These are phyloP conservation scores for Chascanopsetta lugubris DNA, from an alignment of 2,113 vertebrate genomes.

Conservation along the genomic window DNA sequence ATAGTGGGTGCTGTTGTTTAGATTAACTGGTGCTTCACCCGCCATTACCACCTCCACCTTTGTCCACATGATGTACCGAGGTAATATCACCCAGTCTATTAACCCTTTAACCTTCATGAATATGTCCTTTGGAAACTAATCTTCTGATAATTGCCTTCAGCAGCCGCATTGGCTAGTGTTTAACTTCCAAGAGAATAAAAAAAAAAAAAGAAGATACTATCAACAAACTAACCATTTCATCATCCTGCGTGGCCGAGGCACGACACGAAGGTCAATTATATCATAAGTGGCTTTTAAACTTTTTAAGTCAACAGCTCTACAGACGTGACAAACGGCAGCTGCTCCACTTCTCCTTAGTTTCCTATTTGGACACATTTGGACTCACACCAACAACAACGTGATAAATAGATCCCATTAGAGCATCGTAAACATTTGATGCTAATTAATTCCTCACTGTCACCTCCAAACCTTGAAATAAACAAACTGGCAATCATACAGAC, in stretches of 20 bases:
- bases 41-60: not conserved
- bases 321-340: not conserved
- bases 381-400: slow-evolving; percentile 9
- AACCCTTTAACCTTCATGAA: slow-evolving; percentile 20
- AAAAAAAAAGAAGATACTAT: not conserved
- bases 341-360: not conserved
- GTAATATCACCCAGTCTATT: slow-evolving; percentile 19
- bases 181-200: not conserved
- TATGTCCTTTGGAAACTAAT: slow-evolving; percentile 1
- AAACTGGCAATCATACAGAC: slow-evolving; percentile 16
- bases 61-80: slow-evolving; percentile 4
- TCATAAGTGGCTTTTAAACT: not conserved
- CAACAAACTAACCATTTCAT: not conserved
- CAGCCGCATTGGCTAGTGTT: too few species aligned
- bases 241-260: not conserved
- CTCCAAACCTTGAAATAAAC: not conserved
- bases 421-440: slow-evolving; percentile 12
- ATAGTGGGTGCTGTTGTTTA: not conserved
- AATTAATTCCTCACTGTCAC: slow-evolving; percentile 11
- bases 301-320: not conserved
- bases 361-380: slow-evolving; percentile 6
- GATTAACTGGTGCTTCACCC: not conserved
- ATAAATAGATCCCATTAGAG: slow-evolving; percentile 24
- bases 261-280: not conserved
- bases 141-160: not conserved